Evolutionary conservation across 2,888 invertebrate genomes (phyloP).

Genomic region (Sarcophaga variegata): DNA sequence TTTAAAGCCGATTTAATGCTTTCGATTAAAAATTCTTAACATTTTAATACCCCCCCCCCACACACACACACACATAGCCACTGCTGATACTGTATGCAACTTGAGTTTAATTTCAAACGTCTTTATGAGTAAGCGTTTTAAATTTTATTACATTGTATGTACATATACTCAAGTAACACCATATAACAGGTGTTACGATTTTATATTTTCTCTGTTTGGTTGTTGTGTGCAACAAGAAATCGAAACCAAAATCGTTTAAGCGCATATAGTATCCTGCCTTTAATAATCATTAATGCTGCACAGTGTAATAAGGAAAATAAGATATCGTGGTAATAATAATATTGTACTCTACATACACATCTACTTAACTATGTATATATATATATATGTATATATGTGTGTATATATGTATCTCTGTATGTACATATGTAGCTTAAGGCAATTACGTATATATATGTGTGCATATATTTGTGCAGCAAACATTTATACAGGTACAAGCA

Average conservation of each 20-base stretch:
- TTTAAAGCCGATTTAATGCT: too few species aligned
- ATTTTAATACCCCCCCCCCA: too few species aligned
- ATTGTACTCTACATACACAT: not conserved
- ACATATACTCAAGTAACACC: not conserved
- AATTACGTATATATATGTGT: not conserved
- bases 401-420: not conserved
- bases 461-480: not conserved
- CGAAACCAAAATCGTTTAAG: not conserved
- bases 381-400: too few species aligned
- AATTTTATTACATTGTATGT: not conserved
- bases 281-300: not conserved
- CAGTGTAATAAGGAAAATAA: slow-evolving; percentile 15
- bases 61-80: not conserved
- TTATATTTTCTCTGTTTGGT: too few species aligned
- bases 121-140: not conserved
- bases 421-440: not conserved
- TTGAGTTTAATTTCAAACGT: slow-evolving; percentile 28
- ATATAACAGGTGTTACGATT: not conserved
- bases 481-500: slow-evolving; percentile 7
- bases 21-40: too few species aligned
- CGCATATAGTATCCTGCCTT: not conserved
- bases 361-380: not conserved
- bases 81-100: not conserved
- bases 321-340: slow-evolving; percentile 20
- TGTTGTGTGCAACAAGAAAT: too few species aligned